Percentiles rank a stretch among this genome's conserved stretches.
Evolutionary conservation across 2,797 vertebrate species (phyloP).

Genomic region (Labeo calbasu): DNA sequence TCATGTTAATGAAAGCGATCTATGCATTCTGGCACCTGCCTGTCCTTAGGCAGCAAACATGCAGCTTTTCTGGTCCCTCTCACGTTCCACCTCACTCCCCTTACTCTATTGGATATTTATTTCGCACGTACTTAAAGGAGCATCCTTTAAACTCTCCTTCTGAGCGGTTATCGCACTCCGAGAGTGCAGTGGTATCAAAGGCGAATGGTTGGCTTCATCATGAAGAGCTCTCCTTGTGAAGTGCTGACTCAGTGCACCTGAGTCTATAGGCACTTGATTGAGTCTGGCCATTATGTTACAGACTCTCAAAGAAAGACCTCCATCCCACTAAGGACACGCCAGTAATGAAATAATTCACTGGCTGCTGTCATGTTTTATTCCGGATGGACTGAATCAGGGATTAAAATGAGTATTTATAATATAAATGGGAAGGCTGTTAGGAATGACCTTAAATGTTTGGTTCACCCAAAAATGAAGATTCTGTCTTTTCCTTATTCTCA

Average conservation of each 20-base stretch:
- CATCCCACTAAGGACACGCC: slow-evolving; percentile 28
- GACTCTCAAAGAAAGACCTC: slow-evolving; percentile 44
- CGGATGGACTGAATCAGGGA: slow-evolving; percentile 34
- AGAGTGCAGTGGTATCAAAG: slow-evolving; percentile 60
- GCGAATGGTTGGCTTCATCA: slow-evolving; percentile 42
- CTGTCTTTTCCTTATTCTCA: neutral
- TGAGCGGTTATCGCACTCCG: slow-evolving; percentile 54
- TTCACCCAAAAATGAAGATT: neutral
- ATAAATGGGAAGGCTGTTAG: slow-evolving; percentile 47
- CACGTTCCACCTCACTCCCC: neutral
- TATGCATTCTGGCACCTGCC: slow-evolving; percentile 25
- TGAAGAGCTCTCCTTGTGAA: slow-evolving; percentile 31
- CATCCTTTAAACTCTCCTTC: slow-evolving; percentile 48
- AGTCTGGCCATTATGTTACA: slow-evolving; percentile 42
- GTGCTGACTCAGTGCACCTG: slow-evolving; percentile 45
- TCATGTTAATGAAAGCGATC: slow-evolving; percentile 49
- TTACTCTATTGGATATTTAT: slow-evolving; percentile 32
- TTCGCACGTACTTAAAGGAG: slow-evolving; percentile 56
- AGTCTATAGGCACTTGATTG: slow-evolving; percentile 37
- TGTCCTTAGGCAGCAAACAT: slow-evolving; percentile 20
- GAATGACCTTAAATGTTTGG: slow-evolving; percentile 30
- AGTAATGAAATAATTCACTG: slow-evolving; percentile 30
- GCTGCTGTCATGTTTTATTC: slow-evolving; percentile 33
- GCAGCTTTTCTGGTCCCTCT: neutral
- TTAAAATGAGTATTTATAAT: slow-evolving; percentile 53